Evolutionary conservation across 92 coral and sea anemone species (phyloP), one percentile per base, ranked within the genome.

Genomic region (Anthopleura xanthogrammica): DNA sequence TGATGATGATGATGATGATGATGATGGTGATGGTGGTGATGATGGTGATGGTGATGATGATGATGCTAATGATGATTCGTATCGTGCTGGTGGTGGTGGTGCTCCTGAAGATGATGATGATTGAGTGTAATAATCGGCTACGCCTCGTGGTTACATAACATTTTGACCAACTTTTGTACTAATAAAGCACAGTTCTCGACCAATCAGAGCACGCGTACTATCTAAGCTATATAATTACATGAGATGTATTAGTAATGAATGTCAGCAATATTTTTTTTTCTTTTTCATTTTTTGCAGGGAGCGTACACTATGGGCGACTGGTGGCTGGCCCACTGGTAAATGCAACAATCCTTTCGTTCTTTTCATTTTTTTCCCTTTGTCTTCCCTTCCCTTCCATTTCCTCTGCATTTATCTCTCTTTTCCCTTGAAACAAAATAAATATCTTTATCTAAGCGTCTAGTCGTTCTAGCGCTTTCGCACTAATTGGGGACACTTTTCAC

Each of bases 321-420:
- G 97, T 93, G 97, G 97, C 87, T 93, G 19, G 91, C 97, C 14
- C 90, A 90, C 60, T 93, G 97, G 97, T 93, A 85, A 77, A 87
- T 4, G 16, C 16, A 11, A 68, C 52, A 19, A 73, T 50, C 13
- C 41, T 7, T 78, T 16, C n/a, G 3, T 42, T 48, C 10, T 12
- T 23, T 20, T 68, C 12, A 6, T 62, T 22, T 22, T 1, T 20
- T 1, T 12, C 19, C 6, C 70, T 1, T 62, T 22, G 36, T 11
- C 1, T 22, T 19, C 29, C 10, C 29, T 22, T 62, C 11, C 70
- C 29, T n/a, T 19, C 11, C 29, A 19, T 20, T 46, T 4, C 7
- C 50, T 29, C 36, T 29, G 36, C 36, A 29, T 29, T 29, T 29
- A 29, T 29, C 36, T 29, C 36, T 29, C 36, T 29, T 29, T 29